Base-by-base conservation (phyloP, 2,888 invertebrate species). In the Lymantria dispar region DNA sequence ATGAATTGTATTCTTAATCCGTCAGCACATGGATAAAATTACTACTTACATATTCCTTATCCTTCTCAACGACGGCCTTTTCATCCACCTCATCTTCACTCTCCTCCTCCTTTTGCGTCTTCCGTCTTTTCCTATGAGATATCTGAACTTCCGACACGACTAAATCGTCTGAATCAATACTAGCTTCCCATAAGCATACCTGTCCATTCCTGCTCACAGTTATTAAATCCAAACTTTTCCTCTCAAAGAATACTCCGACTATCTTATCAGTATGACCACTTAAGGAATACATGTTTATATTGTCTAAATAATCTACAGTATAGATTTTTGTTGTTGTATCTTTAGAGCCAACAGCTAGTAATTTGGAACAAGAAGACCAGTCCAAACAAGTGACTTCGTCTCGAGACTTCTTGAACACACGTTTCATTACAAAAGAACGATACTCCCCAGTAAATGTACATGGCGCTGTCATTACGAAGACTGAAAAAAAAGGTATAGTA, bases 311-410 rank as follows among this genome's bases (percentile, higher is more conserved):
- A 49, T 95, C 93, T 0, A 98, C 83, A 0, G 96, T 94, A 79
- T 96, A 97, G 41, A 99, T 92, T 76, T 95, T 95, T 0, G 96
- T 95, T n/a, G 95, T 93, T 76, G 96, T 97, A 83, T 99, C 99
- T 75, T 96, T 96, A 0, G 97, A 96, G 0, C 98, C 98, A 8
- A 96, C 95, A n/a, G 97, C 96, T 9, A 99, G 83, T 37, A 98
- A 92, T 73, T 94, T 95, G 0, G 99, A 98, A 84, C 99, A 98
- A 14, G 93, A 92, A 0, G 98, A 97, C 99, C 99, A 99, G 77
- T 97, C 96, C 3, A 99, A 75, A 74, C 95, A 97, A 0, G 96
- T 96, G 0, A 97, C 95, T 55, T 96, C 96, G 78, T 98, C 98
- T 54, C 94, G 94, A 0, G 97, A 94, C 43, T 96, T 96, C 69